Evolutionary conservation across 2,797 vertebrate species (phyloP).

Genomic region (Ambastaia sidthimunki): DNA sequence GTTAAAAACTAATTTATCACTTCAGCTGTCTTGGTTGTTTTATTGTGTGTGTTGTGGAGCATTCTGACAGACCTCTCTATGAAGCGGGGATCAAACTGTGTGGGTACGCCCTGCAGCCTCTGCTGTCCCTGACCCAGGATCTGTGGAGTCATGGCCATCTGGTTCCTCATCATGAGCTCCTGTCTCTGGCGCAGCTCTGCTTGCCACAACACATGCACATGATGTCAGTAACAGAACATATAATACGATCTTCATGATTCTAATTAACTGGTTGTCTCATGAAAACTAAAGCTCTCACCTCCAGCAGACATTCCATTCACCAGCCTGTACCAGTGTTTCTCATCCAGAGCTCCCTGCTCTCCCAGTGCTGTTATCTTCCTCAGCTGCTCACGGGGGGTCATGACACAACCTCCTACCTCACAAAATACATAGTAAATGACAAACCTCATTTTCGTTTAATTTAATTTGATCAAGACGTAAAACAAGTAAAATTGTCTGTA

Average conservation of each 20-base stretch:
- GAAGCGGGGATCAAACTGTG: slow-evolving; percentile 86
- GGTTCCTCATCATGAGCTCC: slow-evolving; percentile 90
- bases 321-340: slow-evolving; percentile 86
- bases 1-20: neutral
- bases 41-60: slow-evolving; percentile 22
- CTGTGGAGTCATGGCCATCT: slow-evolving; percentile 89
- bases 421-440: slow-evolving; percentile 5
- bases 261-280: neutral
- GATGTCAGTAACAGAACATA: neutral
- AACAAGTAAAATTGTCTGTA: too few species aligned
- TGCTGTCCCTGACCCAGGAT: slow-evolving; percentile 84
- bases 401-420: slow-evolving; percentile 66
- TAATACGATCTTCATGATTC: neutral
- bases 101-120: slow-evolving; percentile 82
- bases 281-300: slow-evolving; percentile 73
- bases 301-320: slow-evolving; percentile 87
- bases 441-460: too few species aligned
- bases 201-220: slow-evolving; percentile 32
- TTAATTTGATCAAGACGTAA: too few species aligned
- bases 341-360: slow-evolving; percentile 84
- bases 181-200: slow-evolving; percentile 88
- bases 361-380: slow-evolving; percentile 87
- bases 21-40: too few species aligned
- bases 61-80: slow-evolving; percentile 83
- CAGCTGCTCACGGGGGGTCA: slow-evolving; percentile 88